Conservation (phyloP, 2,888 invertebrate species). For the Dasypogon diadema region DNA sequence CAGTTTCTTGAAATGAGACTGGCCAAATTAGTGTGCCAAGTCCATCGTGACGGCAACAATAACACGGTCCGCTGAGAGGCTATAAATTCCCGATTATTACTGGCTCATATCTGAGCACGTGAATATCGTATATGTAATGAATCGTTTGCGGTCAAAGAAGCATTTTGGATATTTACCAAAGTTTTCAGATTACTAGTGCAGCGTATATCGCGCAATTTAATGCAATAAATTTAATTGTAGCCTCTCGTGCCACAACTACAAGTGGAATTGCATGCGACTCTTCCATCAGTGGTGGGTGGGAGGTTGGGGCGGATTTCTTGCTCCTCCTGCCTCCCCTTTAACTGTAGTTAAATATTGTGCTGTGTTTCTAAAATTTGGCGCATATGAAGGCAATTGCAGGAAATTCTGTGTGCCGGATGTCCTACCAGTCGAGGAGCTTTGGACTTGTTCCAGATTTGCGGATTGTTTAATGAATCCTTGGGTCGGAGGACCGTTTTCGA, state of each 20-base stretch:
- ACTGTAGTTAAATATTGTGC: slow-evolving; percentile 17
- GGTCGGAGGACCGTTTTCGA: slow-evolving; percentile 34
- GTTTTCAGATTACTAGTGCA: slow-evolving; percentile 34
- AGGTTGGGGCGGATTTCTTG: too few species aligned
- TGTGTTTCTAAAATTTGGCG: slow-evolving; percentile 33
- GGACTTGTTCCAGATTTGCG: slow-evolving; percentile 54
- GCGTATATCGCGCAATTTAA: slow-evolving; percentile 48
- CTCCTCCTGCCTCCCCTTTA: neutral
- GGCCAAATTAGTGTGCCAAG: too few species aligned
- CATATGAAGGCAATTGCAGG: slow-evolving; percentile 50
- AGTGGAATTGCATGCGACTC: slow-evolving; percentile 11
- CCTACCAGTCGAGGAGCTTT: slow-evolving; percentile 38
- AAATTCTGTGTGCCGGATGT: slow-evolving; percentile 48
- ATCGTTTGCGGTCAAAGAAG: slow-evolving; percentile 48
- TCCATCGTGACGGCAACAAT: slow-evolving; percentile 7
- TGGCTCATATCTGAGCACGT: slow-evolving; percentile 26
- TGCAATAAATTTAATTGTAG: slow-evolving; percentile 51
- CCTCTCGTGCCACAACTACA: slow-evolving; percentile 44
- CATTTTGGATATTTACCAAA: slow-evolving; percentile 52
- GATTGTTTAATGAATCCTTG: slow-evolving; percentile 53
- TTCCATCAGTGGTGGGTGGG: slow-evolving; percentile 4
- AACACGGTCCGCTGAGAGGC: neutral
- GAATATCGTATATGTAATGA: slow-evolving; percentile 28
- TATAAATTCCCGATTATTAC: slow-evolving; percentile 32
- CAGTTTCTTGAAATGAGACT: too few species aligned